phyloP scores from a whole-genome alignment of 2,888 invertebrate species.

The Pterobdella sp. region DNA sequence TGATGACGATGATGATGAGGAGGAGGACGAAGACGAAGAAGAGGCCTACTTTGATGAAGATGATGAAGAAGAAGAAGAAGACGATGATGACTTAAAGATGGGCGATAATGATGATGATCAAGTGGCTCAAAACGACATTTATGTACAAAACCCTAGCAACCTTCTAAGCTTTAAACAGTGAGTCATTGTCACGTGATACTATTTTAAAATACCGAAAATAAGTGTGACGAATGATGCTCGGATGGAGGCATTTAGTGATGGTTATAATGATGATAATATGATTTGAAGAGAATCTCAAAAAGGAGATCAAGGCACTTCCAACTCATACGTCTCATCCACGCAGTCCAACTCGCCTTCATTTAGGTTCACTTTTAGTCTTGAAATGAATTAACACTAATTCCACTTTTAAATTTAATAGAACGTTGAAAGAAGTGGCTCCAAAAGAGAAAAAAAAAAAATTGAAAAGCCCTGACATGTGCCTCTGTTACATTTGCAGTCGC shows the following conservation, averaged over 20 bases:
- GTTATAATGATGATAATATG: background rate
- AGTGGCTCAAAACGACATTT: background rate
- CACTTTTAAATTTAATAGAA: too few species aligned
- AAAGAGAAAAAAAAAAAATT: too few species aligned
- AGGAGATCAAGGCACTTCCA: too few species aligned
- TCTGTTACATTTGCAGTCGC: slow-evolving; percentile 22
- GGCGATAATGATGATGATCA: background rate
- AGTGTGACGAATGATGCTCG: background rate
- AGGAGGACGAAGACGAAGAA: slow-evolving; percentile 19
- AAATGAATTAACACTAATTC: too few species aligned
- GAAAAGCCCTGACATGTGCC: slow-evolving; percentile 4
- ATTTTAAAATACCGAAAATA: background rate
- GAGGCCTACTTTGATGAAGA: background rate
- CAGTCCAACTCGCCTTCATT: too few species aligned
- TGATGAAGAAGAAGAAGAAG: background rate
- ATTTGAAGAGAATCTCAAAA: too few species aligned
- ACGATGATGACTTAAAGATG: background rate
- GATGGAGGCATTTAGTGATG: background rate
- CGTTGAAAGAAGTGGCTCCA: too few species aligned
- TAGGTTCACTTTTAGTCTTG: too few species aligned
- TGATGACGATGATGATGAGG: slow-evolving; percentile 27
- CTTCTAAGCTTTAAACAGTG: background rate
- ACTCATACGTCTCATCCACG: too few species aligned
- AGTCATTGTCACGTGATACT: background rate
- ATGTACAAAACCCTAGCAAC: background rate